A percentile compares a stretch with the other conserved stretches of the same genome.
Conservation (phyloP, 2,888 invertebrate genomes). For the Ethmia dodecea region DNA sequence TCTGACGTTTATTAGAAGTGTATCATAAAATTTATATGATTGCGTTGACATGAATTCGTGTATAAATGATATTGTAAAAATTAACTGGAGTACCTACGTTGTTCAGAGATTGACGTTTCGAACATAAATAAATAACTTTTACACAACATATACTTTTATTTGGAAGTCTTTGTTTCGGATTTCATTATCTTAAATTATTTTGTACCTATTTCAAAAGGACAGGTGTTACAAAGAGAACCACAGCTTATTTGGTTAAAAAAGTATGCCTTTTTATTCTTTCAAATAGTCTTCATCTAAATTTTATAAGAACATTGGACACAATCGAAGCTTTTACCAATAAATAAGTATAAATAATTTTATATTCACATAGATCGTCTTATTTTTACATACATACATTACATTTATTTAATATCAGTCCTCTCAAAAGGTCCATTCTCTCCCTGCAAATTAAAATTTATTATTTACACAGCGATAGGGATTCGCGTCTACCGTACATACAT, state of each 20-base stretch:
- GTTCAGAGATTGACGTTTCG: conserved; percentile 71
- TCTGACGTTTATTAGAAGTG: conserved; percentile 58
- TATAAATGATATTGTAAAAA: conserved; percentile 73
- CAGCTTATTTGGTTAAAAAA: conserved; percentile 74
- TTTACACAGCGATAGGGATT: conserved; percentile 77
- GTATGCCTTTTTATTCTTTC: conserved; percentile 78
- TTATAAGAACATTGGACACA: conserved; percentile 79
- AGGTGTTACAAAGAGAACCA: conserved; percentile 33
- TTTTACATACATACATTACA: conserved; percentile 77
- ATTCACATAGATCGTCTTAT: conserved; percentile 77
- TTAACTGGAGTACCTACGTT: conserved; percentile 65
- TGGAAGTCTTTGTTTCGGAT: too few species aligned
- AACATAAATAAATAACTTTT: conserved; percentile 74
- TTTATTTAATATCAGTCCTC: conserved; percentile 78
- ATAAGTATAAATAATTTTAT: conserved; percentile 78
- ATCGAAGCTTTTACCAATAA: conserved; percentile 78
- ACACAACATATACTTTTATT: conserved; percentile 34
- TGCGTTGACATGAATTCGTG: conserved; percentile 69
- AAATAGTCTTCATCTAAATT: conserved; percentile 78
- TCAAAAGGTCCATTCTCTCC: conserved; percentile 78
- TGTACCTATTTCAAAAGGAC: too few species aligned
- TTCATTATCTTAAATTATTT: too few species aligned
- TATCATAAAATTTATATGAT: conserved; percentile 70
- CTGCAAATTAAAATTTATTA: conserved; percentile 76
- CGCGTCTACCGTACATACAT: conserved; percentile 76